Conservation (phyloP, 2,888 invertebrate genomes). For the Cantharis flavilabris region DNA sequence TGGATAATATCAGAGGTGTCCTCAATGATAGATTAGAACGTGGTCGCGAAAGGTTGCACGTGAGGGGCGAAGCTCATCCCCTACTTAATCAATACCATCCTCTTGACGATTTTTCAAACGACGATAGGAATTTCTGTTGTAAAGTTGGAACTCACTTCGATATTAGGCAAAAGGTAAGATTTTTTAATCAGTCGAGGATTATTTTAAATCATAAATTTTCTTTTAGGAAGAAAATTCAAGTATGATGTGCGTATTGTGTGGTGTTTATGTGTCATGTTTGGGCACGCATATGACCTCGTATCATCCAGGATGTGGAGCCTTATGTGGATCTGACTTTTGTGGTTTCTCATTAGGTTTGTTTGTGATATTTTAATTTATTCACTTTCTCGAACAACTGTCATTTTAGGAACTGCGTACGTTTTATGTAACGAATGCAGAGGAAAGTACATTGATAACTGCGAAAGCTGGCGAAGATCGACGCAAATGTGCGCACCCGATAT, state of each 20-base stretch:
- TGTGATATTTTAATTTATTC: constrained; percentile 1
- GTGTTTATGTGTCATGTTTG: constrained; percentile 53
- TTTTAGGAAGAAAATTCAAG: constrained; percentile 38
- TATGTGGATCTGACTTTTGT: constrained; percentile 58
- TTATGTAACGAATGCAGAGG: constrained; percentile 59
- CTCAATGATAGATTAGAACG: constrained; percentile 45
- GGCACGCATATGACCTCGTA: constrained; percentile 55
- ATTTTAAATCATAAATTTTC: background rate
- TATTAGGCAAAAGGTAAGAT: background rate
- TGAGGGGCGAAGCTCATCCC: constrained; percentile 56
- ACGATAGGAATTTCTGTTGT: constrained; percentile 1
- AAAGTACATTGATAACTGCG: constrained; percentile 47
- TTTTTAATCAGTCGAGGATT: background rate
- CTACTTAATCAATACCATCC: constrained; percentile 40
- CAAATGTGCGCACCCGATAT: constrained; percentile 50
- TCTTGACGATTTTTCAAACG: constrained; percentile 19
- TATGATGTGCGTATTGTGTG: constrained; percentile 52
- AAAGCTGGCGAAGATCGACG: constrained; percentile 30
- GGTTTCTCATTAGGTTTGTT: constrained; percentile 55
- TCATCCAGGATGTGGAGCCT: constrained; percentile 62
- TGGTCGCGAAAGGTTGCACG: constrained; percentile 53
- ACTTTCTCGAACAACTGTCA: background rate
- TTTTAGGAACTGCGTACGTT: constrained; percentile 28
- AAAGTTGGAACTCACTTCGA: background rate
- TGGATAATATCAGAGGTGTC: constrained; percentile 48